These are phyloP conservation scores for Synergus umbraculus DNA, from an alignment of 2,888 invertebrate species.

Conservation along the genomic window DNA sequence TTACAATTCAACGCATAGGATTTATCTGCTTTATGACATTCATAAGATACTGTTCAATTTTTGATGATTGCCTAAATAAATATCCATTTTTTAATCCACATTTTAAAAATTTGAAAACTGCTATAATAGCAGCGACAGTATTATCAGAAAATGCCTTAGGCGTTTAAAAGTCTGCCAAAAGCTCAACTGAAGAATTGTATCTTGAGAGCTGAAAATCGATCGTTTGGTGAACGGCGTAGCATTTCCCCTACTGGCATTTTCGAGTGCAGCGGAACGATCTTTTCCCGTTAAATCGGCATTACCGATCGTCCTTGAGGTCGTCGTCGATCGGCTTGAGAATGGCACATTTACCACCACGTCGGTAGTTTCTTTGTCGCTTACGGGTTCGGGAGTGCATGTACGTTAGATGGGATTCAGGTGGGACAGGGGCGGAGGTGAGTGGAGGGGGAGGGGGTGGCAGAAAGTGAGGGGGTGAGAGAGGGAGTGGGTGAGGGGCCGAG, in stretches of 20 bases:
- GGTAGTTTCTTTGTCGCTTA: constrained; percentile 58
- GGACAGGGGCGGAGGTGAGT: constrained; percentile 44
- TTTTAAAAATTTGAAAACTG: background rate
- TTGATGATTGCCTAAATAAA: no score
- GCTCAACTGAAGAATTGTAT: background rate
- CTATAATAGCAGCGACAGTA: background rate
- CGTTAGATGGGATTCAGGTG: constrained; percentile 55
- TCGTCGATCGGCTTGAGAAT: constrained; percentile 56
- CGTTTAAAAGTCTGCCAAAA: background rate
- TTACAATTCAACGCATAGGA: no score
- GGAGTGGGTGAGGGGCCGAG: constrained; percentile 8
- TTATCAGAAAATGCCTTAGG: background rate
- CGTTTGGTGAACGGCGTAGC: constrained; percentile 3
- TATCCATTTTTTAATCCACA: no score
- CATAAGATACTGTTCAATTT: no score
- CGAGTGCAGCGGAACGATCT: constrained; percentile 54
- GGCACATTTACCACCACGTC: constrained; percentile 55
- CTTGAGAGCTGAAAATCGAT: background rate
- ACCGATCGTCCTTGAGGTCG: constrained; percentile 59
- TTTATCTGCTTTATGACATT: no score
- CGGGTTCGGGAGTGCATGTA: constrained; percentile 57
- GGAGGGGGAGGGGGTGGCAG: constrained; percentile 42
- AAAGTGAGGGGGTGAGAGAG: constrained; percentile 13
- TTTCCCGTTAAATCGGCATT: constrained; percentile 59
- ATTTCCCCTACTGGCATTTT: constrained; percentile 1